Base-by-base conservation (phyloP, 2,888 invertebrate species). In the Pollenia angustigena region DNA sequence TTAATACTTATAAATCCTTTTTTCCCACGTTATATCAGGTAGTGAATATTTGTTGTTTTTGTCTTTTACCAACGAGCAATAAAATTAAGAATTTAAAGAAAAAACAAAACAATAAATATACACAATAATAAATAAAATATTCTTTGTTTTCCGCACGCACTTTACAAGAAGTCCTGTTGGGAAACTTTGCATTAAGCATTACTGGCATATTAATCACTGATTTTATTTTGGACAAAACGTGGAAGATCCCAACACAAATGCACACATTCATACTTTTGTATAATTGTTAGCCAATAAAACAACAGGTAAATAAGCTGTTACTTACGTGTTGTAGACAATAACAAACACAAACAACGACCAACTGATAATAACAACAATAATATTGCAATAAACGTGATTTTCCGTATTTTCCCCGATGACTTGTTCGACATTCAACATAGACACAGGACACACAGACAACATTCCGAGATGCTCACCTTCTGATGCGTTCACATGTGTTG, bases 21-120 rank as follows among this genome's bases (percentile, higher is more conserved):
- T 69, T 86, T 86, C 86, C 80, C 83, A 83, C 83, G 83, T 80
- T 86, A 66, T 54, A 44, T 64, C 86, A 86, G 83, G 80, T 86
- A 86, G 32, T 32, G 32, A 32, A 6, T 32, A 32, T 32, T 6
- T 74, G 52, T 48, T 68, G 23, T 69, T 18, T 42, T 52, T 18
- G 32, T 50, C 40, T 48, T 58, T 32, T 40, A 32, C 32, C 16
- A 75, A 52, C 9, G 3, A 62, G 42, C 14, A 44, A 23, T 7
- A 3, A 18, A 10, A 40, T 1, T 0, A 14, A 50, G 16, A 16
- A 12, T 32, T 32, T 32, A 50, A 18, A 18, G 6, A 46, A 54
- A 68, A n/a, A 78, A 60, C 40, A 52, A 50, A 58, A 56, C 42
- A 14, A 16, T 9, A 4, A 60, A 58, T 40, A 6, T 6, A 32